phyloP scores from a whole-genome alignment of 2,113 vertebrate species.

The Apaloderma vittatum region DNA sequence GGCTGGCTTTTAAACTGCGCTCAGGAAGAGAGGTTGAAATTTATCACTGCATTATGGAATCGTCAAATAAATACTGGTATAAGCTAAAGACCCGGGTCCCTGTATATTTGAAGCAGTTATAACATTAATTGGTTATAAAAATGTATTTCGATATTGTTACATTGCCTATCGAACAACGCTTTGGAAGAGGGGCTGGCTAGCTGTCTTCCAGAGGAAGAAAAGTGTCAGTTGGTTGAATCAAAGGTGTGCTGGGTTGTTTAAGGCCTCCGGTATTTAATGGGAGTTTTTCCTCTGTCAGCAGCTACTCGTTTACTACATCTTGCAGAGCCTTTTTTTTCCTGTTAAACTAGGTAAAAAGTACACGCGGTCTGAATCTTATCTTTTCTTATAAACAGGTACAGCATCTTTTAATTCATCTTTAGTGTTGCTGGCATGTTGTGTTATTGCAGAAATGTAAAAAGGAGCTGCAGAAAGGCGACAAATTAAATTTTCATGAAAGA shows the following conservation, averaged over 20 bases:
- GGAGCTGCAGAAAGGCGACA: conserved; percentile 66
- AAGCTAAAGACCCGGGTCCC: not conserved
- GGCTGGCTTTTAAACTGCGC: conserved; percentile 12
- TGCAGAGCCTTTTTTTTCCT: not conserved
- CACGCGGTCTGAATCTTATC: not conserved
- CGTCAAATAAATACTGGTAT: conserved; percentile 42
- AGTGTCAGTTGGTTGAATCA: not conserved
- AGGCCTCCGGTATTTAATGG: not conserved
- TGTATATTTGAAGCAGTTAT: not conserved
- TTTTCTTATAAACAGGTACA: not conserved
- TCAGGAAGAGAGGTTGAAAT: conserved; percentile 29
- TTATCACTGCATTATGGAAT: conserved; percentile 34
- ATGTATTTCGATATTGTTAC: not conserved
- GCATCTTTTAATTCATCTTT: conserved; percentile 43
- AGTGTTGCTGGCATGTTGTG: conserved; percentile 21
- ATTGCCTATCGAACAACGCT: not conserved
- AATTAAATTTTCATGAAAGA: conserved; percentile 87
- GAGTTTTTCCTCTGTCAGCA: not conserved
- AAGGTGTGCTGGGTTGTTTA: not conserved
- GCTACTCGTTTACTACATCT: not conserved
- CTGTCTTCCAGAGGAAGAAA: not conserved
- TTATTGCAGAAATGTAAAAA: conserved; percentile 62
- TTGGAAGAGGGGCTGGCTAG: not conserved
- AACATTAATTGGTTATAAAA: not conserved
- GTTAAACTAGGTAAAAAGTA: conserved; percentile 29